Percentiles rank a stretch among this genome's conserved stretches.
These are phyloP conservation scores for Ochropleura plecta DNA, from an alignment of 2,888 invertebrate species.

Conservation along the genomic window DNA sequence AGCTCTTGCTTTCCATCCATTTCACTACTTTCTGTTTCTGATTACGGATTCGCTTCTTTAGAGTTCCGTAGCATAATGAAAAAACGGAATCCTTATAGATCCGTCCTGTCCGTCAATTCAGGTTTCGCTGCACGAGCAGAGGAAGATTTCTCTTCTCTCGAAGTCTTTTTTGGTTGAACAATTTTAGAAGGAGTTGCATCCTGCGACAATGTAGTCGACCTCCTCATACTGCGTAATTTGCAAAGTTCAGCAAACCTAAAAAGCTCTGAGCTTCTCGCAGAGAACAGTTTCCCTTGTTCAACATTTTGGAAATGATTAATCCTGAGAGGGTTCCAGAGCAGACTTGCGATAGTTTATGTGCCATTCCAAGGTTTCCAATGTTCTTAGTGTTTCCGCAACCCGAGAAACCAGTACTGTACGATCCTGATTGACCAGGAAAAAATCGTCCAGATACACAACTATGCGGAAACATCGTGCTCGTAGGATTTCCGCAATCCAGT, in stretches of 20 bases:
- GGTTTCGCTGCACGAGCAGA: neutral
- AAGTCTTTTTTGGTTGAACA: neutral
- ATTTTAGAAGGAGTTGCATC: too few species aligned
- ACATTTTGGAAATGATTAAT: neutral
- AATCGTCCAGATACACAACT: neutral
- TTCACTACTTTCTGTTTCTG: neutral
- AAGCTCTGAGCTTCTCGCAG: constrained; percentile 8
- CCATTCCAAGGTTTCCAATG: neutral
- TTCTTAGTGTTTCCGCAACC: constrained; percentile 4
- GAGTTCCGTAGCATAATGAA: too few species aligned
- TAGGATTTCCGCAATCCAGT: neutral
- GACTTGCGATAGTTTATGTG: neutral
- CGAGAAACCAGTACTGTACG: neutral
- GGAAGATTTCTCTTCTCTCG: neutral
- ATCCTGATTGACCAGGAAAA: constrained; percentile 1
- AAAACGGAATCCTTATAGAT: too few species aligned
- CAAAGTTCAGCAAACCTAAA: constrained; percentile 3
- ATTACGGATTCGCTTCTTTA: too few species aligned
- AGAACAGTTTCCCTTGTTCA: constrained; percentile 5
- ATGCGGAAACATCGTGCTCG: neutral
- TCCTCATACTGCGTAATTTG: constrained; percentile 5
- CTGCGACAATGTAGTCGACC: neutral
- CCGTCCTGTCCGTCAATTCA: too few species aligned
- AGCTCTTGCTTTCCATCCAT: neutral
- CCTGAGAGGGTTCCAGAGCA: neutral